Evolutionary conservation across 2,113 vertebrate species (phyloP), one percentile per base, ranked within the genome.

Genomic region (Calidris pygmaea): DNA sequence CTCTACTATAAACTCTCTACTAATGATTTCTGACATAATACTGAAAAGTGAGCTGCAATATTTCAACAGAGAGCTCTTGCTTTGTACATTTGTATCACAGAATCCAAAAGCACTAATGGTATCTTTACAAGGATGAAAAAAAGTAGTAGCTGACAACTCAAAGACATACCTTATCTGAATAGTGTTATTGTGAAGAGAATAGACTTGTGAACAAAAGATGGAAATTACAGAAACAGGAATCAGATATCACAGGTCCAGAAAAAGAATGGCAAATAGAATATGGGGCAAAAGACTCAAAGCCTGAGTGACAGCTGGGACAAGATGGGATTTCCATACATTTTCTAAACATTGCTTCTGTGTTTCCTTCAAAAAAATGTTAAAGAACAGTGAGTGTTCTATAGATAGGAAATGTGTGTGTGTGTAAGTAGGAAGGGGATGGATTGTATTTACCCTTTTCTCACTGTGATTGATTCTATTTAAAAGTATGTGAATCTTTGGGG

Each of bases 131-230:
- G 93, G 68, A 62, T 55, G 62, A 55, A 72, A 94, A 94, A 90
- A 92, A 92, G 87, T 94, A 95, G 67, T 68, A 89, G 94, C 45
- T 95, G 96, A 96, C 94, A 97, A 97, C 96, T 98, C 96, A 98
- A 97, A 97, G 97, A 94, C 97, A 98, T 98, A 96, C 91, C 92
- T 95, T 96, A 95, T 73, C 92, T 97, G 96, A 98, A 96, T 97
- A 96, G 89, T 80, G 95, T 93, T 92, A 97, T 98, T 97, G 97
- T 97, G 94, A 77, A 90, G 95, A 91, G 96, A 97, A 98, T 96
- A 97, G 97, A 86, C 77, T 90, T 95, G 74, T 89, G 93, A 95
- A 98, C 96, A 97, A 97, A 97, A 91, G 97, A 91, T 92, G 80
- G 96, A 94, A 96, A 96, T 90, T 85, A 81, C 95, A 47, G 47